Conservation (phyloP, 2,888 invertebrate genomes). For the Hipparchia sbordonii region DNA sequence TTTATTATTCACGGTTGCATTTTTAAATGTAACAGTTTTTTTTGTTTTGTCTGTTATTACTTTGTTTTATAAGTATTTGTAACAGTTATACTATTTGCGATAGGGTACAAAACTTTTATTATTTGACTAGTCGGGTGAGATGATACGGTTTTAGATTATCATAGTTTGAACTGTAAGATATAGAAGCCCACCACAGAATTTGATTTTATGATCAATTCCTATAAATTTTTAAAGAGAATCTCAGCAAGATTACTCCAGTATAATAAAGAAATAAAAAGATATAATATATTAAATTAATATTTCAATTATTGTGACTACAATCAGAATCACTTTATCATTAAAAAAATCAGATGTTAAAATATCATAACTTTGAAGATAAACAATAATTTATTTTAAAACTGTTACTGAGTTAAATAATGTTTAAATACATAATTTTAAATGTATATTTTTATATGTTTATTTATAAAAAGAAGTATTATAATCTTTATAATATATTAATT, state of each 20-base stretch:
- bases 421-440: constrained; percentile 70
- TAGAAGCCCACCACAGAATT: constrained; percentile 28
- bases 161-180: constrained; percentile 43
- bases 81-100: constrained; percentile 52
- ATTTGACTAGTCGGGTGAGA: constrained; percentile 68
- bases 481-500: constrained; percentile 58
- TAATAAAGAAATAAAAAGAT: constrained; percentile 31
- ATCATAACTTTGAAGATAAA: constrained; percentile 47
- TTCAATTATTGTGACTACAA: constrained; percentile 13
- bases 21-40: constrained; percentile 32
- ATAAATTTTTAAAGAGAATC: constrained; percentile 58
- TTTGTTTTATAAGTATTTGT: constrained; percentile 37
- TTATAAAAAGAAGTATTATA: constrained; percentile 72
- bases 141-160: constrained; percentile 44
- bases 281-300: constrained; percentile 18
- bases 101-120: constrained; percentile 71
- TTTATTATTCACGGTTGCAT: constrained; percentile 35
- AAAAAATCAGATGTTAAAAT: constrained; percentile 40
- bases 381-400: constrained; percentile 59
- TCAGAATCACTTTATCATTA: constrained; percentile 36
- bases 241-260: constrained; percentile 52
- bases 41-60: constrained; percentile 42
- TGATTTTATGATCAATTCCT: constrained; percentile 34
- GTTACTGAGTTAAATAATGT: constrained; percentile 74
- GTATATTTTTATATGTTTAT: constrained; percentile 80